Evolutionary conservation across 2,888 invertebrate species (phyloP).

Genomic region (Synanthedon andrenaeformis): DNA sequence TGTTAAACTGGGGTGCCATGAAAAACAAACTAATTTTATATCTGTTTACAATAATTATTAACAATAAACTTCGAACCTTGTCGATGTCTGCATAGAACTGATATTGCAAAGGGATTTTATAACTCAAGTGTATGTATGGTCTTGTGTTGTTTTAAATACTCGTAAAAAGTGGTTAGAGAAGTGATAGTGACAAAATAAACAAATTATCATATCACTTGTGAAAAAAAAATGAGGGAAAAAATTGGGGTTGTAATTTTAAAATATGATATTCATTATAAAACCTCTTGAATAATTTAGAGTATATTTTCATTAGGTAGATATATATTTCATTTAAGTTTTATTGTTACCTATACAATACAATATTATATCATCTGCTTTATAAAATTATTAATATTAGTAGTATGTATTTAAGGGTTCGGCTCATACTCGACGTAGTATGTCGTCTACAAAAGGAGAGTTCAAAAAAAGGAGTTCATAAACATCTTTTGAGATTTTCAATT

Average conservation of each 20-base stretch:
- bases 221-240: neutral
- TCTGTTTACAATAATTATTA: neutral
- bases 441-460: no score
- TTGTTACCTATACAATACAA: no score
- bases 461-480: conserved; percentile 1
- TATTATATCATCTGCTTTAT: no score
- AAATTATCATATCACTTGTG: conserved; percentile 5
- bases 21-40: conserved; percentile 11
- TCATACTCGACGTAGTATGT: no score
- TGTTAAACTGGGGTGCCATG: conserved; percentile 49
- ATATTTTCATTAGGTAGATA: no score
- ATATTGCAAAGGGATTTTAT: no score
- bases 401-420: no score
- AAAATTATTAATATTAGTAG: no score
- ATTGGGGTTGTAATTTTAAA: no score
- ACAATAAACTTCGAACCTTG: conserved; percentile 6
- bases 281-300: no score
- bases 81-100: conserved; percentile 4
- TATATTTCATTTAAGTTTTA: no score
- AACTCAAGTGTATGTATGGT: conserved; percentile 1
- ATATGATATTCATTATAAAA: no score
- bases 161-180: conserved; percentile 18
- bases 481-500: conserved; percentile 4
- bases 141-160: conserved; percentile 33
- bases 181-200: conserved; percentile 24